Evolutionary conservation across 2,888 invertebrate species (phyloP).

Genomic region (Macrosiphum euphorbiae): DNA sequence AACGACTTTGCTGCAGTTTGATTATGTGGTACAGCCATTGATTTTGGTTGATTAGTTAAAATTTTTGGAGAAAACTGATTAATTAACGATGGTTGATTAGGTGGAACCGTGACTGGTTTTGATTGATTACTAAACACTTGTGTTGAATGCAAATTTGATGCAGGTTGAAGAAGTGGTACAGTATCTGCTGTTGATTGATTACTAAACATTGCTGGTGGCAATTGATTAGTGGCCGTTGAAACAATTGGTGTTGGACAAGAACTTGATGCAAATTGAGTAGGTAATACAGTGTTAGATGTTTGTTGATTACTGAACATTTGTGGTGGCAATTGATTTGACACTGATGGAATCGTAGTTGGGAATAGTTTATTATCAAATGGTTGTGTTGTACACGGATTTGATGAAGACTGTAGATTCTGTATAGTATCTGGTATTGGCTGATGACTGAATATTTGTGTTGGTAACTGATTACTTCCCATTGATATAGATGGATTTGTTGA

Average conservation of each 20-base stretch:
- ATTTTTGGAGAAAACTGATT: background rate
- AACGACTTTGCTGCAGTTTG: background rate
- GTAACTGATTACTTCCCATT: background rate
- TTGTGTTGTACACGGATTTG: background rate
- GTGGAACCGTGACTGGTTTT: background rate
- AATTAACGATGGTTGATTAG: background rate
- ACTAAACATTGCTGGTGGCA: background rate
- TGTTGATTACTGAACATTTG: constrained; percentile 26
- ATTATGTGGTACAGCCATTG: background rate
- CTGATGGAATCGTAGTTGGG: background rate
- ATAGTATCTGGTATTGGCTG: background rate
- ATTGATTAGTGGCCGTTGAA: background rate
- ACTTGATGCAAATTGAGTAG: background rate
- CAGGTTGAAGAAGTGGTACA: background rate
- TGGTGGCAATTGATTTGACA: background rate
- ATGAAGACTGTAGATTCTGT: background rate
- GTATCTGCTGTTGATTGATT: constrained; percentile 5
- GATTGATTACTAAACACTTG: background rate
- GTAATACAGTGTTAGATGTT: background rate
- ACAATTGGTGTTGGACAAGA: background rate
- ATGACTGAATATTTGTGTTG: background rate
- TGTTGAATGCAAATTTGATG: background rate
- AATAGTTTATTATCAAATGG: constrained; percentile 8
- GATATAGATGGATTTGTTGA: background rate
- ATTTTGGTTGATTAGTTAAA: background rate